Base-by-base conservation (phyloP, 2,888 invertebrate genomes). In the Nebria salina region DNA sequence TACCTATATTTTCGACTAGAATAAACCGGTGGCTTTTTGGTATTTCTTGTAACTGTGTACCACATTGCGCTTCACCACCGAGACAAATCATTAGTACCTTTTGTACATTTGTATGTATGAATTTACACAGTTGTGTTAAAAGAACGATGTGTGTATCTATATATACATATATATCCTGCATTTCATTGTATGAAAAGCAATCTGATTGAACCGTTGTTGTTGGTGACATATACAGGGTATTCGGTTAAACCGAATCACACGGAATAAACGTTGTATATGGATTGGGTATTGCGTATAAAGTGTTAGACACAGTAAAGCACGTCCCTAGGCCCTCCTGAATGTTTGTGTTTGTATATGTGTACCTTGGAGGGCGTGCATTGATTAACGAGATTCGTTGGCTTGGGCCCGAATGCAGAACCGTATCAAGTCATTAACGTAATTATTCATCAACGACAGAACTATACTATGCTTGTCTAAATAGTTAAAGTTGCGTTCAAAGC, bases 311-410 rank as follows among this genome's bases (percentile, higher is more conserved):
- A 54, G 11, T 54, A 54, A 43, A 43, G 7, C 43, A 43, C 7
- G 54, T 54, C 13, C 54, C 54, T 34, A 34, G 34, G 5, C 54
- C 54, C 8, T 2, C 7, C 13, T 54, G 54, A 54, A 54, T 76
- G 76, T 68, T 25, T 42, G 72, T 72, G 77, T 77, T 70, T 77
- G 70, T 20, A 20, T 20, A 20, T 77, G 72, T 77, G 70, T 70
- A 77, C 54, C 77, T 77, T 70, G 70, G 43, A 54, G 77, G 72
- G 72, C 77, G 77, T 77, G 70, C 77, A 77, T 77, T 77, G 77
- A 77, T 77, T 77, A 77, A 77, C 72, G 77, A 72, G 72, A 54
- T 20, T 70, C 68, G 54, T 54, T 8, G 13, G 54, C 7, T 54
- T 8, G 11, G 54, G 13, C 54, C 13, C 54, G 8, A 54, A 54